Percentiles rank a stretch among this genome's conserved stretches.
phyloP scores from a whole-genome alignment of 2,113 vertebrate genomes.

The Brevimyrus niger region DNA sequence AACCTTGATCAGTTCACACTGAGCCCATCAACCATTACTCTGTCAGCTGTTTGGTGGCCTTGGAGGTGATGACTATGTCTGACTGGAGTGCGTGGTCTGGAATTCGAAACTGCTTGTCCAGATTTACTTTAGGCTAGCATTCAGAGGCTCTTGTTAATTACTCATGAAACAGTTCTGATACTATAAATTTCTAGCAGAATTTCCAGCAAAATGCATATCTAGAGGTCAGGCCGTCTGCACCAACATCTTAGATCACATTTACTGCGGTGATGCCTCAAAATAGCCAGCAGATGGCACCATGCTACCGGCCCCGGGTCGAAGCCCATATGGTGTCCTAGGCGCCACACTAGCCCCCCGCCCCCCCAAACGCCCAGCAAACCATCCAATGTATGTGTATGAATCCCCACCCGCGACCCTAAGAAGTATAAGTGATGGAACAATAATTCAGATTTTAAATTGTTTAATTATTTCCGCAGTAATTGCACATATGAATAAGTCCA shows the following conservation, averaged over 20 bases:
- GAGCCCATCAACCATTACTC: not conserved
- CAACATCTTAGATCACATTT: not conserved
- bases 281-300: not conserved
- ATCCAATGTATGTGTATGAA: not conserved
- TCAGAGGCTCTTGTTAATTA: not conserved
- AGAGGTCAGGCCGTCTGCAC: not conserved
- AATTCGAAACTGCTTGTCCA: not conserved
- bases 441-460: not conserved
- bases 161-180: not conserved
- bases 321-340: not conserved
- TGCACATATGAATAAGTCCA: not conserved
- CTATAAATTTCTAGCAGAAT: not conserved
- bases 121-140: not conserved
- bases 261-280: not conserved
- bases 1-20: not conserved
- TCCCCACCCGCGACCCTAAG: not conserved
- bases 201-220: not conserved
- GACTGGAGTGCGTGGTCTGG: not conserved
- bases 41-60: not conserved
- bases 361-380: not conserved
- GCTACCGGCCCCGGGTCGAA: not conserved
- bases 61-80: not conserved
- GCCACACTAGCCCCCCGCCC: not conserved
- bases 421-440: not conserved
- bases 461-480: not conserved